These are phyloP conservation scores for Aricia artaxerxes DNA, from an alignment of 2,888 invertebrate species.

Conservation along the genomic window DNA sequence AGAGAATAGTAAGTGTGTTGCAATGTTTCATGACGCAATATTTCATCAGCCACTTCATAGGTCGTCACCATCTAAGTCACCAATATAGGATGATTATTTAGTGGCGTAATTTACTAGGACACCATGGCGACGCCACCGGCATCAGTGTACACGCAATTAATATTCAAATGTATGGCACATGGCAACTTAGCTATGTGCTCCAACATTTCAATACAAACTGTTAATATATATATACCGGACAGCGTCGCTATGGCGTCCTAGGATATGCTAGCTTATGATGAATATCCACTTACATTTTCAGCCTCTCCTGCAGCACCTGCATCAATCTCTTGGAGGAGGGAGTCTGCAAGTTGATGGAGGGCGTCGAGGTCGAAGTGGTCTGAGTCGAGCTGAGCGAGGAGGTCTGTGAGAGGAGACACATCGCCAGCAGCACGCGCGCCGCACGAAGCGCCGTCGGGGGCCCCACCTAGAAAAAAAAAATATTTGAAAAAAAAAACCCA, in stretches of 20 bases:
- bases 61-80: not conserved
- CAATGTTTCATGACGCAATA: slow-evolving; percentile 1
- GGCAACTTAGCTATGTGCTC: too few species aligned
- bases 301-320: slow-evolving; percentile 84
- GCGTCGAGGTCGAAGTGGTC: slow-evolving; percentile 84
- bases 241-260: too few species aligned
- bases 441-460: slow-evolving; percentile 86
- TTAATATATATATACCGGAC: too few species aligned
- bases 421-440: slow-evolving; percentile 87
- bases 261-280: too few species aligned
- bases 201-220: too few species aligned
- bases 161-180: too few species aligned
- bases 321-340: slow-evolving; percentile 89
- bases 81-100: not conserved
- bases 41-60: slow-evolving; percentile 5
- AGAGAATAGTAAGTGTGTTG: not conserved
- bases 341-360: slow-evolving; percentile 91
- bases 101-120: too few species aligned
- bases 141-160: too few species aligned
- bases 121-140: too few species aligned
- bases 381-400: slow-evolving; percentile 89
- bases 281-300: slow-evolving; percentile 79
- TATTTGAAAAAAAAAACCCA: not conserved
- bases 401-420: slow-evolving; percentile 92
- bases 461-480: slow-evolving; percentile 72